Evolutionary conservation across 2,113 vertebrate species (phyloP).

Genomic region (Galeopterus variegatus): DNA sequence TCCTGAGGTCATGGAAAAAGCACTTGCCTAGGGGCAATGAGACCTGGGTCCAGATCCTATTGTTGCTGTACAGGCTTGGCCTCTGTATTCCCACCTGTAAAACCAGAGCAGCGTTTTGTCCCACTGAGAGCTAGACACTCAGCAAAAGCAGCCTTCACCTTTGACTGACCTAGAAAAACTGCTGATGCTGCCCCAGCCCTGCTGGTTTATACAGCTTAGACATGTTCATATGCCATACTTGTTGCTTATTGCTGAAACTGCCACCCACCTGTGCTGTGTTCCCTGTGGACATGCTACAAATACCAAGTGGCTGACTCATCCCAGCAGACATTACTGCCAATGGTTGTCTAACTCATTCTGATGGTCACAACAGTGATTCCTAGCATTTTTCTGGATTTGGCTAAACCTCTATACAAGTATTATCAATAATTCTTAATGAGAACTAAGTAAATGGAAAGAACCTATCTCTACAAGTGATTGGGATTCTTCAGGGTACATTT

Average conservation of each 20-base stretch:
- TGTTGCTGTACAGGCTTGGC: neutral
- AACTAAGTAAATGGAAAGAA: neutral
- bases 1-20: neutral
- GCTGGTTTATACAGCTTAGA: fast-evolving
- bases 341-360: neutral
- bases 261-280: neutral
- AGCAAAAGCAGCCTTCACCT: neutral
- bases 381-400: neutral
- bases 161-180: neutral
- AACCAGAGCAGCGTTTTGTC: neutral
- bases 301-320: neutral
- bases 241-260: neutral
- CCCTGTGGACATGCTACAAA: neutral
- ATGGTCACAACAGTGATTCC: neutral
- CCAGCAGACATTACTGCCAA: neutral
- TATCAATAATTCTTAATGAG: neutral
- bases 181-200: neutral
- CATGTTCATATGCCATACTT: fast-evolving
- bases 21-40: neutral
- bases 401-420: neutral
- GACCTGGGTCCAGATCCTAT: neutral
- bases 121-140: neutral
- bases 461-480: neutral
- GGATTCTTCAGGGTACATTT: neutral
- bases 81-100: neutral